A percentile compares a stretch with the other conserved stretches of the same genome.
Conservation (phyloP, 2,113 vertebrate species). For the Takifugu bimaculatus region DNA sequence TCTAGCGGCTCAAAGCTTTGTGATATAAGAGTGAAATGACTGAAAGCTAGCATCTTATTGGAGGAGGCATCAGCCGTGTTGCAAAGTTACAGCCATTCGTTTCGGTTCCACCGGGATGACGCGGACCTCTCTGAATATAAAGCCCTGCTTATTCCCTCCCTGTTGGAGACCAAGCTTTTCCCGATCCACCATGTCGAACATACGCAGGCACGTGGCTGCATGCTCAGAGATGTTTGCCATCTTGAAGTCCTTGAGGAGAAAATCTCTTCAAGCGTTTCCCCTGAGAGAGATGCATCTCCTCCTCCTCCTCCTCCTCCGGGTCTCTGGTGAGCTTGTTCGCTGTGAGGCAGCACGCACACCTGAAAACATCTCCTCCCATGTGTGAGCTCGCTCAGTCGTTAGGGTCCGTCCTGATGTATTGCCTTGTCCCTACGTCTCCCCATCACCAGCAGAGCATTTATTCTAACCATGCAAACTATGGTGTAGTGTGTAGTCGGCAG, state of each 20-base stretch:
- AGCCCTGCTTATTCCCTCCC: slow-evolving; percentile 43
- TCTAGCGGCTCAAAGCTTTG: slow-evolving; percentile 15
- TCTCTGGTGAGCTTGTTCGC: slow-evolving; percentile 43
- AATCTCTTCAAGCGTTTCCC: slow-evolving; percentile 18
- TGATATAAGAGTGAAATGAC: neutral
- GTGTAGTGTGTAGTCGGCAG: slow-evolving; percentile 14
- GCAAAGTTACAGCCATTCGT: slow-evolving; percentile 64
- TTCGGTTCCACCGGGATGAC: slow-evolving; percentile 36
- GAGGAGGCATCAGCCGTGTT: slow-evolving; percentile 15
- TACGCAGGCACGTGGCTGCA: slow-evolving; percentile 10
- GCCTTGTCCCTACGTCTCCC: slow-evolving; percentile 1
- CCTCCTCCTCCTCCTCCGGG: slow-evolving; percentile 23
- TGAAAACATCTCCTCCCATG: slow-evolving; percentile 15
- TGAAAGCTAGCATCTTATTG: neutral
- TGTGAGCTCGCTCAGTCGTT: slow-evolving; percentile 26
- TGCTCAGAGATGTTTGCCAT: slow-evolving; percentile 26
- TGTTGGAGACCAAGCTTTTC: slow-evolving; percentile 32
- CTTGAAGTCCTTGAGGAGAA: slow-evolving; percentile 33
- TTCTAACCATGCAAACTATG: slow-evolving; percentile 28
- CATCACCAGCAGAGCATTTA: slow-evolving; percentile 19
- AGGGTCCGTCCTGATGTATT: slow-evolving; percentile 23
- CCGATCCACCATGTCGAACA: slow-evolving; percentile 52
- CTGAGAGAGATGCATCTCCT: slow-evolving; percentile 39
- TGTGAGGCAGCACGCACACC: neutral
- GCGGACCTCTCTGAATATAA: slow-evolving; percentile 52